phyloP scores from a whole-genome alignment of 2,888 invertebrate genomes.

The Lobophora halterata region DNA sequence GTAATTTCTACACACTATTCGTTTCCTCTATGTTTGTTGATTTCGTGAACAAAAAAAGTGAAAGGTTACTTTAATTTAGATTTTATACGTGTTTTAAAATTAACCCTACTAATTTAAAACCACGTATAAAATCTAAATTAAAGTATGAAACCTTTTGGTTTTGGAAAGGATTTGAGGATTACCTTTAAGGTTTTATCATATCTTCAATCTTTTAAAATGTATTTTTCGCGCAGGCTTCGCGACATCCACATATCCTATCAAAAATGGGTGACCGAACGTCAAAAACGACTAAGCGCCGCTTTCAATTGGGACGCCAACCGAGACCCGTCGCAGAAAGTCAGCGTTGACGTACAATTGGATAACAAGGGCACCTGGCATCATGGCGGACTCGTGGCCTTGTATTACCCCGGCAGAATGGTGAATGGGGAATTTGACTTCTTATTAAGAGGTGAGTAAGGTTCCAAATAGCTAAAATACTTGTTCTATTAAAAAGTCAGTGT shows the following conservation, averaged over 20 bases:
- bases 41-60: too few species aligned
- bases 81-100: too few species aligned
- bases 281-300: constrained; percentile 85
- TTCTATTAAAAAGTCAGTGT: constrained; percentile 85
- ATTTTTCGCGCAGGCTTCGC: constrained; percentile 76
- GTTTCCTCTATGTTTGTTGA: too few species aligned
- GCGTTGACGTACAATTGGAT: constrained; percentile 82
- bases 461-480: too few species aligned
- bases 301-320: constrained; percentile 93
- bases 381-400: constrained; percentile 82
- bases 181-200: too few species aligned
- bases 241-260: constrained; percentile 87
- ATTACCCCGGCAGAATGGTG: constrained; percentile 88
- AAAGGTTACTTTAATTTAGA: too few species aligned
- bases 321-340: constrained; percentile 87
- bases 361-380: constrained; percentile 82
- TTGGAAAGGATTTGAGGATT: too few species aligned
- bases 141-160: too few species aligned
- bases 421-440: constrained; percentile 84
- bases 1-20: too few species aligned
- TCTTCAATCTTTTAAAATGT: neutral
- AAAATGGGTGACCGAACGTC: constrained; percentile 79
- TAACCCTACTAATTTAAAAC: too few species aligned
- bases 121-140: too few species aligned
- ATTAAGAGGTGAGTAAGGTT: constrained; percentile 62